phyloP scores from a whole-genome alignment of 2,888 invertebrate species.

The Pheosia gnoma region DNA sequence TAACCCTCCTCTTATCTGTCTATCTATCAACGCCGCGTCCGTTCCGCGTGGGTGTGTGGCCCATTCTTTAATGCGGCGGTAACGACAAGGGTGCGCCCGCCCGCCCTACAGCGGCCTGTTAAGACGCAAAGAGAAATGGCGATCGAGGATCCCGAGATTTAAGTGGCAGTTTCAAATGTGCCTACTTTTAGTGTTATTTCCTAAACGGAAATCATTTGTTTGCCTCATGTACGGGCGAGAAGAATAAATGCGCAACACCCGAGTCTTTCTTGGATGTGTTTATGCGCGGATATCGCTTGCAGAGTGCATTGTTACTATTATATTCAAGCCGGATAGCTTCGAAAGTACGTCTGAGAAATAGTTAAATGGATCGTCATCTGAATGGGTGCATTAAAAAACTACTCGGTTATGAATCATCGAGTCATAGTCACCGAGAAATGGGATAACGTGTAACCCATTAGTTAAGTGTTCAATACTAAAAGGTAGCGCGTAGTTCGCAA shows the following conservation, averaged over 20 bases:
- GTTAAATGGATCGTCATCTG: slow-evolving; percentile 31
- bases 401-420: slow-evolving; percentile 59
- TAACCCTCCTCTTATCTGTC: slow-evolving; percentile 33
- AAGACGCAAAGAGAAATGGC: slow-evolving; percentile 79
- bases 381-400: slow-evolving; percentile 41
- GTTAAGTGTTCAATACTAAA: slow-evolving; percentile 64
- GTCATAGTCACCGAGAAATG: slow-evolving; percentile 46
- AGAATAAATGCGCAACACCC: slow-evolving; percentile 68
- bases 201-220: slow-evolving; percentile 82
- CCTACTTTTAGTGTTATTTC: slow-evolving; percentile 83
- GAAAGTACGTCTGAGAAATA: slow-evolving; percentile 23
- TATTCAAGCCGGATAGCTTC: slow-evolving; percentile 25
- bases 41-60: slow-evolving; percentile 48
- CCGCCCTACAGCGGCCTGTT: slow-evolving; percentile 44
- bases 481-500: slow-evolving; percentile 53
- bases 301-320: slow-evolving; percentile 31
- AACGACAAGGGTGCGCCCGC: slow-evolving; percentile 64
- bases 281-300: slow-evolving; percentile 41
- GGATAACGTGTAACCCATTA: slow-evolving; percentile 57
- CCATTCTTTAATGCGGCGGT: slow-evolving; percentile 61
- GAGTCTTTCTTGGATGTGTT: slow-evolving; percentile 59
- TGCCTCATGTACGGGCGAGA: slow-evolving; percentile 72
- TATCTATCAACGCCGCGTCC: slow-evolving; percentile 34
- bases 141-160: slow-evolving; percentile 81
- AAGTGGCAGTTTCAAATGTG: slow-evolving; percentile 82